A percentile compares a stretch with the other conserved stretches of the same genome.
Evolutionary conservation across 2,888 invertebrate species (phyloP).

Genomic region (Epicampocera succincta): DNA sequence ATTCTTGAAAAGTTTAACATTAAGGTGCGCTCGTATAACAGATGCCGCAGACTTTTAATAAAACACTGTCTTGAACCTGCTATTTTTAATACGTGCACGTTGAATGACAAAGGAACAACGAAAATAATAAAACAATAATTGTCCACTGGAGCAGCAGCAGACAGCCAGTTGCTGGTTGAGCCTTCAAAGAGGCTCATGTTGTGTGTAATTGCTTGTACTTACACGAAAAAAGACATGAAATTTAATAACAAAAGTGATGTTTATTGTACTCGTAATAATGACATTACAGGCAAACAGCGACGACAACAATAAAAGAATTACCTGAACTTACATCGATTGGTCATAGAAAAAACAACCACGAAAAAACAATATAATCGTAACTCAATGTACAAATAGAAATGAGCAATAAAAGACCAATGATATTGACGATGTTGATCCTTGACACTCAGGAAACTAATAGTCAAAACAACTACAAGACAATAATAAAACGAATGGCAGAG

Average conservation of each 20-base stretch:
- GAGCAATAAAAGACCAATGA: slow-evolving; percentile 50
- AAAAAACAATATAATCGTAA: slow-evolving; percentile 1
- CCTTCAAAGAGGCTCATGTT: neutral
- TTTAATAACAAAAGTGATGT: slow-evolving; percentile 33
- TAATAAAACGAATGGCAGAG: neutral
- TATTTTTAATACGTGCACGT: neutral
- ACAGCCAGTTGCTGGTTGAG: neutral
- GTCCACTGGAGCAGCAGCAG: slow-evolving; percentile 20
- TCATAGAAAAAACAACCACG: slow-evolving; percentile 23
- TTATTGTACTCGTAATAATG: slow-evolving; percentile 51
- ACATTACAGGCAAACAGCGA: slow-evolving; percentile 33
- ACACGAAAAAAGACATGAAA: slow-evolving; percentile 46
- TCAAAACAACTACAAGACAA: slow-evolving; percentile 12
- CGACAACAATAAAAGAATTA: neutral
- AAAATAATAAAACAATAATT: slow-evolving; percentile 1
- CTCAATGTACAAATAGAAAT: slow-evolving; percentile 34
- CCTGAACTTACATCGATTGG: slow-evolving; percentile 23
- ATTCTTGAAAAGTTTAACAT: slow-evolving; percentile 27
- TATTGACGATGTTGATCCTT: slow-evolving; percentile 59
- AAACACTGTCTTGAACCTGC: slow-evolving; percentile 14
- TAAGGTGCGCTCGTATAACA: slow-evolving; percentile 45
- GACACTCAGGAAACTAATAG: slow-evolving; percentile 14
- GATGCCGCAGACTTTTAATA: slow-evolving; percentile 7
- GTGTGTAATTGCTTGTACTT: slow-evolving; percentile 46
- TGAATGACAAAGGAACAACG: slow-evolving; percentile 5